phyloP scores from a whole-genome alignment of 2,888 invertebrate species.

The Druceiella hillmani region DNA sequence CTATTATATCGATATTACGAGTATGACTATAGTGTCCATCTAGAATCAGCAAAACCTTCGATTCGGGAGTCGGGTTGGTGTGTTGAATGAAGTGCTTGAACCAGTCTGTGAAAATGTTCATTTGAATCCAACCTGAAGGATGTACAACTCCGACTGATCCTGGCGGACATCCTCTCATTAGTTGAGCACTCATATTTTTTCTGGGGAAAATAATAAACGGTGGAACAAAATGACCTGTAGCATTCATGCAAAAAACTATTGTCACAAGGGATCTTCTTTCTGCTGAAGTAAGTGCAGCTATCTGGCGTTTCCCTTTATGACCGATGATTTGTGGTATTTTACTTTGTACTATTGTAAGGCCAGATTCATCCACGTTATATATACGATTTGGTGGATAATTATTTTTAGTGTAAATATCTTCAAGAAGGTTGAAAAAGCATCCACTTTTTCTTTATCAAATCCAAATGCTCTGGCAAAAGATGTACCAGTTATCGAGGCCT shows the following conservation, averaged over 20 bases:
- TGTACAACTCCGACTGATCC: slow-evolving; percentile 24
- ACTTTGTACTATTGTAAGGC: no score
- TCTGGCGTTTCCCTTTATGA: slow-evolving; percentile 4
- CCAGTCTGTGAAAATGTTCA: slow-evolving; percentile 25
- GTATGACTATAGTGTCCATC: slow-evolving; percentile 29
- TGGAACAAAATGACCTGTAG: slow-evolving; percentile 24
- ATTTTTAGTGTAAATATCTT: no score
- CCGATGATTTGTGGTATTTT: neutral
- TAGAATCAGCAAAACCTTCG: slow-evolving; percentile 19
- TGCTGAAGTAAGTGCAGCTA: slow-evolving; percentile 24
- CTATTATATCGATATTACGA: slow-evolving; percentile 28
- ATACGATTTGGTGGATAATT: no score
- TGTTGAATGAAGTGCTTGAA: slow-evolving; percentile 23
- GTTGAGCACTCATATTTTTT: slow-evolving; percentile 26
- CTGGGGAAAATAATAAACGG: slow-evolving; percentile 24
- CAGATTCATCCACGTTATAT: no score
- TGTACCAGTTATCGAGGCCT: no score
- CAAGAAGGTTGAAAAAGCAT: no score
- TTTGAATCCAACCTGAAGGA: slow-evolving; percentile 28
- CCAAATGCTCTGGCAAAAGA: no score
- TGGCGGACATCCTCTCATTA: slow-evolving; percentile 27
- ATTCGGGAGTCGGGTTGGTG: slow-evolving; percentile 13
- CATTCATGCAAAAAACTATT: slow-evolving; percentile 24
- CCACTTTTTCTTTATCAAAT: no score
- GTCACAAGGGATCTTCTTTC: slow-evolving; percentile 26